Evolutionary conservation across 1,140 invertebrate species (phyloP), one percentile per base, ranked within the genome.

Genomic region (Drosophila repleta): DNA sequence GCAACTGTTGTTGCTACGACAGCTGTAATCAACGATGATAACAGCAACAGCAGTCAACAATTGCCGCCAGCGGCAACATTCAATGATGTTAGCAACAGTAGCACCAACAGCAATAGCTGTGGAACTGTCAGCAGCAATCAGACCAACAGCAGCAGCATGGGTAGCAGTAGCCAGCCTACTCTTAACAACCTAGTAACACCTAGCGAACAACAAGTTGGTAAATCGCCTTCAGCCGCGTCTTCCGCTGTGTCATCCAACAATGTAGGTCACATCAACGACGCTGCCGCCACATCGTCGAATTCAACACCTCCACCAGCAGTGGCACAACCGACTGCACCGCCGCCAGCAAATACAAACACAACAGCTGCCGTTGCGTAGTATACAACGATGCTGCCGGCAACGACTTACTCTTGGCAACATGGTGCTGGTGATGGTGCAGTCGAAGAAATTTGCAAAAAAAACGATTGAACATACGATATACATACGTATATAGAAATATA

Each of bases 321-420:
- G 32, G 48, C 76, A 3, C 63, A 81, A n/a, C 69, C 88, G 8
- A 60, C 81, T 58, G 70, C 88, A 55, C 66, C 90, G 39, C 76
- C 89, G 26, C 74, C 81, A 72, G 74, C 89, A n/a, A 81, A 89
- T 68, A 68, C 85, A 37, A 87, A 77, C 55, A 91, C 90, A 56
- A 91, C 90, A 35, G 84, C 90, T 24, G 90, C 90, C 39, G 90
- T 91, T 91, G 90, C 90, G 90, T 91, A 91, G 90, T 91, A 90
- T 66, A 91, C 79, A 70, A 84, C 84, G 67, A 88, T 89, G 79
- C 60, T 88, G 77, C 84, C 83, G 76, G 84, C 68, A 58, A 58
- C 84, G 26, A 79, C 79, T 43, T 85, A 85, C 67, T 89, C 83
- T 78, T 88, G 83, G 79, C 73, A 80, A 76, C 58, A 10, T 35